These are phyloP conservation scores for Acanthornis magna DNA, from an alignment of 2,797 vertebrate species.

Conservation along the genomic window DNA sequence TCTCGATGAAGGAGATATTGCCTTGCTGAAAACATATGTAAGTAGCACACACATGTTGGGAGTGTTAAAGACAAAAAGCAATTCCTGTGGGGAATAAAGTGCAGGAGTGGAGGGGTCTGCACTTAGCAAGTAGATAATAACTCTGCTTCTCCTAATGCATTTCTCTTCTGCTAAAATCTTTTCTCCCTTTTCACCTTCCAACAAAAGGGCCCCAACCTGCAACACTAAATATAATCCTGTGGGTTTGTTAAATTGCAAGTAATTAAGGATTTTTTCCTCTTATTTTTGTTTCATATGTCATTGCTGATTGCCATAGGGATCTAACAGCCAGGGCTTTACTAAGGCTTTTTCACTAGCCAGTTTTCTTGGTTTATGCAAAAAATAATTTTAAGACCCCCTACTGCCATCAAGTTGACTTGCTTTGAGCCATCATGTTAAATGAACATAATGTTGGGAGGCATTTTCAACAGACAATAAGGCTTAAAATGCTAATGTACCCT, in stretches of 20 bases:
- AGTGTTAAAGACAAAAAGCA: not conserved
- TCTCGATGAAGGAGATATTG: slow-evolving; percentile 97
- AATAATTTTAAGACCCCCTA: not conserved
- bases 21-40: slow-evolving; percentile 96
- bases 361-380: not conserved
- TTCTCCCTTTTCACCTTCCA: not conserved
- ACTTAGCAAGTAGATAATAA: not conserved
- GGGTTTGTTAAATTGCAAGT: not conserved
- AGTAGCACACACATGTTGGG: slow-evolving; percentile 63
- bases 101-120: not conserved
- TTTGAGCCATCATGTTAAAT: not conserved
- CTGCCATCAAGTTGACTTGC: not conserved
- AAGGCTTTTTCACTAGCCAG: not conserved
- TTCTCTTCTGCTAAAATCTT: not conserved
- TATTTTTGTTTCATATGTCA: not conserved
- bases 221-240: not conserved
- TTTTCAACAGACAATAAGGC: not conserved
- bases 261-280: not conserved
- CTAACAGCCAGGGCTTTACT: not conserved
- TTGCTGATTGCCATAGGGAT: not conserved
- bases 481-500: not conserved
- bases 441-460: not conserved
- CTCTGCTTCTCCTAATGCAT: not conserved
- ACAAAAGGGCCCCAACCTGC: rapidly evolving
- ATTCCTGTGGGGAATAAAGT: not conserved